Conservation (phyloP, 2,888 invertebrate species). For the Trissolcus brochymenae region DNA sequence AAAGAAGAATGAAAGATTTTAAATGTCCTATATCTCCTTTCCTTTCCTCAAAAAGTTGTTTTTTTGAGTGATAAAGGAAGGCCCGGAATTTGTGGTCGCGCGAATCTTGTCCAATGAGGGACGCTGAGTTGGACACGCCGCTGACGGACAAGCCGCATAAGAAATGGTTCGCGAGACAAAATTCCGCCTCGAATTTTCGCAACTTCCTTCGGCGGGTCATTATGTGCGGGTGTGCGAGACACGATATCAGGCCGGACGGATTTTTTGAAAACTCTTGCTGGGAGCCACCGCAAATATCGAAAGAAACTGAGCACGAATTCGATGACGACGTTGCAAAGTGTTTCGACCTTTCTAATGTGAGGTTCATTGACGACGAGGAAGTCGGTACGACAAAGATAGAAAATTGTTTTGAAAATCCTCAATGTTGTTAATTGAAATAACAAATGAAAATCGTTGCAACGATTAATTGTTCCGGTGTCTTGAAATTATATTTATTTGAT, state of each 20-base stretch:
- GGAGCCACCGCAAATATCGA: conserved; percentile 36
- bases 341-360: conserved; percentile 71
- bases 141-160: conserved; percentile 41
- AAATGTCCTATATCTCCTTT: too few species aligned
- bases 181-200: conserved; percentile 45
- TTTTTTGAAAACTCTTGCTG: conserved; percentile 57
- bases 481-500: too few species aligned
- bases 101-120: conserved; percentile 34
- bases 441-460: too few species aligned
- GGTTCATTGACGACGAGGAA: conserved; percentile 74
- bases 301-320: conserved; percentile 34
- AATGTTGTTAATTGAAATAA: background rate
- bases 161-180: conserved; percentile 51
- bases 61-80: background rate
- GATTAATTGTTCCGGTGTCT: too few species aligned
- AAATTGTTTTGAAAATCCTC: background rate
- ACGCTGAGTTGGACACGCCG: conserved; percentile 46
- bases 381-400: conserved; percentile 14
- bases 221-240: conserved; percentile 66
- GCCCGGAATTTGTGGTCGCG: background rate
- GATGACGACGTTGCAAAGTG: conserved; percentile 64
- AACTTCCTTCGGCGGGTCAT: conserved; percentile 67
- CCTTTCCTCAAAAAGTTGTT: too few species aligned
- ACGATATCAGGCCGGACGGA: conserved; percentile 62
- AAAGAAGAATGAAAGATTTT: background rate